phyloP scores from a whole-genome alignment of 2,797 vertebrate species.

The Alca torda region DNA sequence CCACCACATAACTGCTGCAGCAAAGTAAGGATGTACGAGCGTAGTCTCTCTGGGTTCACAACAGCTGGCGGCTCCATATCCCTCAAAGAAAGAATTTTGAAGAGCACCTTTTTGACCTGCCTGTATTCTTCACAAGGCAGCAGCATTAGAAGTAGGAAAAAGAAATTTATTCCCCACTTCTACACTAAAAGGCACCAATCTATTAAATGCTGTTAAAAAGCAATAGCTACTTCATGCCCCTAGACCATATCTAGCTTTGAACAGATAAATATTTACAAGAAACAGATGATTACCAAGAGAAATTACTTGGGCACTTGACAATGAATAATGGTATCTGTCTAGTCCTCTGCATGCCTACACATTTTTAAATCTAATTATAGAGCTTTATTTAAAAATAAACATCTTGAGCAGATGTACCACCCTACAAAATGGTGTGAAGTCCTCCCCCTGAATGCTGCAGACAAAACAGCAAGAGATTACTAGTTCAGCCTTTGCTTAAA shows the following conservation, averaged over 20 bases:
- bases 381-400: not conserved
- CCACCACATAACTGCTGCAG: not conserved
- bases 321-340: constrained; percentile 26
- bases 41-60: not conserved
- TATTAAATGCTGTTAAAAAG: not conserved
- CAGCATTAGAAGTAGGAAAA: not conserved
- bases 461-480: not conserved
- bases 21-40: not conserved
- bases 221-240: not conserved
- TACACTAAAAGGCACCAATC: not conserved
- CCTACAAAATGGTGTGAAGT: constrained; percentile 20
- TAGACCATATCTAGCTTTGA: not conserved
- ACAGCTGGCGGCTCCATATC: not conserved
- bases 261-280: constrained; percentile 12
- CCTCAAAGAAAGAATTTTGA: not conserved
- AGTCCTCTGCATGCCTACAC: not conserved
- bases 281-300: not conserved
- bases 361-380: constrained; percentile 19
- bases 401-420: constrained; percentile 31
- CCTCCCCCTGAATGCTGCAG: not conserved
- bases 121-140: not conserved
- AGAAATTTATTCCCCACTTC: not conserved
- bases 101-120: not conserved
- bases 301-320: constrained; percentile 13
- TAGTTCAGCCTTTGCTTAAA: not conserved